Evolutionary conservation across 2,888 invertebrate genomes (phyloP).

Genomic region (Odontocerum albicorne): DNA sequence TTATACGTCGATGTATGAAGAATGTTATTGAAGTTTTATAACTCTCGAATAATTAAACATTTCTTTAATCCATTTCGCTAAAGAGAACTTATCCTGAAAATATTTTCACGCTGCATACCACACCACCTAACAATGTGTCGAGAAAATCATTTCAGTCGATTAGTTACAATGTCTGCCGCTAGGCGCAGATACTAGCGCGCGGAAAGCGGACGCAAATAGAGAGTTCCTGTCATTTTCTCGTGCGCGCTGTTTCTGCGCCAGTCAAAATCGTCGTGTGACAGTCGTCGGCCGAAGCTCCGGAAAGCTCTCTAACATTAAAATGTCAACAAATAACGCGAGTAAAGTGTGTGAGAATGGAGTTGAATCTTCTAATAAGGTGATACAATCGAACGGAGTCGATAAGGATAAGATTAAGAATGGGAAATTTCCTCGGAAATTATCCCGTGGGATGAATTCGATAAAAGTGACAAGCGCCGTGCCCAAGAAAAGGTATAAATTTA

Average conservation of each 20-base stretch:
- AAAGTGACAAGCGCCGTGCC: slow-evolving; percentile 1
- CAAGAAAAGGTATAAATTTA: slow-evolving; percentile 5
- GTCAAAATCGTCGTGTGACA: slow-evolving; percentile 12
- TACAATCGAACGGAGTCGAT: neutral
- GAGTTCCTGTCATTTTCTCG: neutral
- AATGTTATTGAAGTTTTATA: no score
- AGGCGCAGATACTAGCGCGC: no score
- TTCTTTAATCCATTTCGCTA: no score
- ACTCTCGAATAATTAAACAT: no score
- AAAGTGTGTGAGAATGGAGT: slow-evolving; percentile 14
- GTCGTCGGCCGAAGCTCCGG: slow-evolving; percentile 17
- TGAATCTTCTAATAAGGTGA: neutral
- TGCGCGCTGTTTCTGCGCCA: slow-evolving; percentile 27
- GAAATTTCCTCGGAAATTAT: slow-evolving; percentile 3
- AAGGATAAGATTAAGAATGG: neutral
- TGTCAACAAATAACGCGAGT: slow-evolving; percentile 15
- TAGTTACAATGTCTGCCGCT: no score
- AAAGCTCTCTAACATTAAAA: slow-evolving; percentile 18
- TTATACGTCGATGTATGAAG: no score
- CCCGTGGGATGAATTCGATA: slow-evolving; percentile 5
- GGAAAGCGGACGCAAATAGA: no score
- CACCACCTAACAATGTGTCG: no score
- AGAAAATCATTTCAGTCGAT: no score
- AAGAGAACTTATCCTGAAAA: no score
- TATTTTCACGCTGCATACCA: no score